phyloP scores from a whole-genome alignment of 2,113 vertebrate species.

The Glaucomys volans region DNA sequence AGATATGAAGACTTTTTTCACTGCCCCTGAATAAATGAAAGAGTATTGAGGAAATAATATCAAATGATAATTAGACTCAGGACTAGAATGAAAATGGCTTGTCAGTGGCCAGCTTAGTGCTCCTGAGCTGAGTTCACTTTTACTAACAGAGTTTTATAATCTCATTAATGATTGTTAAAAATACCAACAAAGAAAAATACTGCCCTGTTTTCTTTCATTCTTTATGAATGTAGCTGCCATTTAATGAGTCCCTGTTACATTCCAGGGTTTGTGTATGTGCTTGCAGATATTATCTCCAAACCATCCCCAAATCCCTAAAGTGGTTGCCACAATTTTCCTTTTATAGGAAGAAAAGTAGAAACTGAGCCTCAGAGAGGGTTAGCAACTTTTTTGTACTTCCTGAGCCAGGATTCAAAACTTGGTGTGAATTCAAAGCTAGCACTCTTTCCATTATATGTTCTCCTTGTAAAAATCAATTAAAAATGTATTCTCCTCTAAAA shows the following conservation, averaged over 20 bases:
- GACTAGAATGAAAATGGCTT: not conserved
- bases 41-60: not conserved
- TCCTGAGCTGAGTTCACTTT: not conserved
- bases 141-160: not conserved
- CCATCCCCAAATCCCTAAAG: not conserved
- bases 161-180: slow-evolving; percentile 28
- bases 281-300: not conserved
- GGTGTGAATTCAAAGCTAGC: not conserved
- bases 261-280: not conserved
- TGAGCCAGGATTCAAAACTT: not conserved
- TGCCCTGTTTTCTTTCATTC: not conserved
- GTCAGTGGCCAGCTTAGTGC: not conserved
- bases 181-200: not conserved
- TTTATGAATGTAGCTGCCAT: not conserved
- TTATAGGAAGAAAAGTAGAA: not conserved
- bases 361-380: not conserved
- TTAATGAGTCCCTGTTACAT: not conserved
- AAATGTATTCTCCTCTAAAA: not conserved
- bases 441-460: not conserved
- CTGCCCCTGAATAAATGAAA: not conserved
- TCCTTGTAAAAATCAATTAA: slow-evolving; percentile 20
- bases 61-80: not conserved
- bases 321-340: not conserved
- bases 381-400: not conserved
- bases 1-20: not conserved